Evolutionary conservation across 2,113 vertebrate species (phyloP).

Genomic region (Leucoraja erinaceus): DNA sequence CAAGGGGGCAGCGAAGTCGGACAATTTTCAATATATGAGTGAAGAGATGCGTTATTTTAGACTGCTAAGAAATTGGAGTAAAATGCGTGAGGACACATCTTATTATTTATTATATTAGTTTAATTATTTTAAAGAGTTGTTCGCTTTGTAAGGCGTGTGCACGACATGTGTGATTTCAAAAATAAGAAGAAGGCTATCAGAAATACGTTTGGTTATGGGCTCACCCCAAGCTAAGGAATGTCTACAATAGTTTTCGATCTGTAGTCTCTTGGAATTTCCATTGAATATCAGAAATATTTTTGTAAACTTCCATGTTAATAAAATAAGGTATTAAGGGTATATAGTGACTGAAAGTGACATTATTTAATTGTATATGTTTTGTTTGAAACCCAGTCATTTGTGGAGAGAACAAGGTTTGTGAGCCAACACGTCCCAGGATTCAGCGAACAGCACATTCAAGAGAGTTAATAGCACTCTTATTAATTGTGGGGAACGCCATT

Average conservation of each 20-base stretch:
- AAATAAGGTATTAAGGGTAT: neutral
- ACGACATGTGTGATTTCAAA: neutral
- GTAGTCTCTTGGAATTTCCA: neutral
- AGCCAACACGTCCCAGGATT: neutral
- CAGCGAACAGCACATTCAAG: too few species aligned
- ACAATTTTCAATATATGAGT: neutral
- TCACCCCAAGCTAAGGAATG: neutral
- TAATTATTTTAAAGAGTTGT: neutral
- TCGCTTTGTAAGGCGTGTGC: neutral
- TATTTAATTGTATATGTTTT: neutral
- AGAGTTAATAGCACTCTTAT: too few species aligned
- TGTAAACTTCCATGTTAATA: conserved; percentile 23
- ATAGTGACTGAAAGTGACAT: neutral
- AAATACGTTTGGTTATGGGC: neutral
- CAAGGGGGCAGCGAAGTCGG: neutral
- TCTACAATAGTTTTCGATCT: neutral
- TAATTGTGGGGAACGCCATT: neutral
- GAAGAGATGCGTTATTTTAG: neutral
- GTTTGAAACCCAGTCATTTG: neutral
- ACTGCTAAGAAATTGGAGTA: neutral
- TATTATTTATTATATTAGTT: conserved; percentile 34
- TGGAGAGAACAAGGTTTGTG: too few species aligned
- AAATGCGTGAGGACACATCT: neutral
- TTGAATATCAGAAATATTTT: neutral
- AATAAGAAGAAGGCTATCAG: neutral